Conservation (phyloP, 2,113 vertebrate species). For the Atractosteus spatula region DNA sequence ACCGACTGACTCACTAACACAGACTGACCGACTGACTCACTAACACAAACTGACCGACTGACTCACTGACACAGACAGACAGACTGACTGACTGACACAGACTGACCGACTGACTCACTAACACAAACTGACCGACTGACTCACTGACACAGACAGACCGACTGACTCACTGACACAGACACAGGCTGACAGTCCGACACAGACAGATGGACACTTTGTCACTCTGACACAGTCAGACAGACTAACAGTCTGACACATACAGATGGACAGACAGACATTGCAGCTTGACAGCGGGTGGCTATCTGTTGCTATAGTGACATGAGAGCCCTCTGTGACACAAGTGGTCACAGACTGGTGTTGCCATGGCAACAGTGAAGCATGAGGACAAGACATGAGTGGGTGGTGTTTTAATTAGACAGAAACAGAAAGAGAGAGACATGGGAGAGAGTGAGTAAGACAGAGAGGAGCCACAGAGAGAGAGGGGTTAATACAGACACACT, state of each 20-base stretch:
- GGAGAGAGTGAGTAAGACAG: not conserved
- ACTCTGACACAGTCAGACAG: not conserved
- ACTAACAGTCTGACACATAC: not conserved
- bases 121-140: no score
- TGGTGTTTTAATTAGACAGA: not conserved
- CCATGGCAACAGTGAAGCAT: conserved; percentile 13
- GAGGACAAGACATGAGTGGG: not conserved
- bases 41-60: no score
- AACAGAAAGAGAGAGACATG: not conserved
- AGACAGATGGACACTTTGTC: not conserved
- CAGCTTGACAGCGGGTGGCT: not conserved
- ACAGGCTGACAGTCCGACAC: not conserved
- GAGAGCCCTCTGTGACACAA: not conserved
- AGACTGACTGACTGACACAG: no score
- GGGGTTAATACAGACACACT: no score
- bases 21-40: no score
- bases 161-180: not conserved
- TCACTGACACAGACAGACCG: no score
- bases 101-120: no score
- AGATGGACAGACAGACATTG: not conserved
- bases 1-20: no score
- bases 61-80: no score
- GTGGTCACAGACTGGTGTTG: not conserved
- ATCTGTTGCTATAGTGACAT: not conserved
- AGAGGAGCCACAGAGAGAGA: not conserved